Conservation (phyloP, 2,888 invertebrate genomes). For the Xanthorhoe spadicearia region DNA sequence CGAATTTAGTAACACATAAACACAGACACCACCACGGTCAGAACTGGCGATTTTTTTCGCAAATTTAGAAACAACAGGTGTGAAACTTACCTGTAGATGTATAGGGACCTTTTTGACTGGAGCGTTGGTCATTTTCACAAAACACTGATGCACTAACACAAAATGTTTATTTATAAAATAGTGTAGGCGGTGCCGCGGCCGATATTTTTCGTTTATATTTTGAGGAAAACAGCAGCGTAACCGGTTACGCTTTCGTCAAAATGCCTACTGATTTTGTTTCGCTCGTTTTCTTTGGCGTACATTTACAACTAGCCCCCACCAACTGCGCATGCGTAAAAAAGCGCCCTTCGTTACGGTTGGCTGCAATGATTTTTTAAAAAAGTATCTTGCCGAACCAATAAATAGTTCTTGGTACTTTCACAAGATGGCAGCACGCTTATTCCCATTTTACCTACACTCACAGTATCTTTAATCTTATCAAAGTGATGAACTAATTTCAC, state of each 20-base stretch:
- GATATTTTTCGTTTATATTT: constrained; percentile 56
- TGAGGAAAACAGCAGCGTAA: constrained; percentile 39
- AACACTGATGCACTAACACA: constrained; percentile 72
- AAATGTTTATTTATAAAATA: constrained; percentile 69
- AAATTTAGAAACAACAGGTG: constrained; percentile 69
- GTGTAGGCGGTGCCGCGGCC: constrained; percentile 68
- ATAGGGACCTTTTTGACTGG: constrained; percentile 98
- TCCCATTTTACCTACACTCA: background rate
- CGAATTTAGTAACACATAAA: constrained; percentile 35
- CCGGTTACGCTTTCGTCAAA: constrained; percentile 54
- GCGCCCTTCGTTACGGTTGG: constrained; percentile 61
- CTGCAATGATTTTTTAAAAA: constrained; percentile 34
- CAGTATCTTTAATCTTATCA: background rate
- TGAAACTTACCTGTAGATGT: constrained; percentile 91
- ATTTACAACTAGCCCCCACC: constrained; percentile 70
- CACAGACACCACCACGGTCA: constrained; percentile 10
- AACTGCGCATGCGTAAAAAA: constrained; percentile 74
- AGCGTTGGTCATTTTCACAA: constrained; percentile 85
- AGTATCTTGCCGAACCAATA: constrained; percentile 30
- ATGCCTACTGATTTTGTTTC: constrained; percentile 69
- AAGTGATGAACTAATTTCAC: background rate
- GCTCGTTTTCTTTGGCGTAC: constrained; percentile 64
- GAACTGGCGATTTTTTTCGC: constrained; percentile 41
- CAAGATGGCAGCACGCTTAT: constrained; percentile 46
- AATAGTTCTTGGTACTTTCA: constrained; percentile 28